Conservation (phyloP, 2,888 invertebrate species). For the Ochlodes sylvanus region DNA sequence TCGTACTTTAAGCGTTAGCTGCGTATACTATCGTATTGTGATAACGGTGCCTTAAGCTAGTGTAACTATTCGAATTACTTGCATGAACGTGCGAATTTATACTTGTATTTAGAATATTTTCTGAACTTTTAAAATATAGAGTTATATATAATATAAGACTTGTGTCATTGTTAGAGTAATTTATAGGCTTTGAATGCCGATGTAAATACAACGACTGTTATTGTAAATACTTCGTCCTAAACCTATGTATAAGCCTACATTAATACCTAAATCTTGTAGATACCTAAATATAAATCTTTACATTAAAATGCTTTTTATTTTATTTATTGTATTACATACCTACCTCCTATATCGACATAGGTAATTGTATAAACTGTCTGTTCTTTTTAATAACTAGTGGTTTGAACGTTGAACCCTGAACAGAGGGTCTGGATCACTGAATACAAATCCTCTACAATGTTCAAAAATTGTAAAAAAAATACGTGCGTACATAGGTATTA, state of each 20-base stretch:
- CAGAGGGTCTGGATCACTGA: no score
- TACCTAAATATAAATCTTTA: conserved; percentile 21
- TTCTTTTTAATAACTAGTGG: no score
- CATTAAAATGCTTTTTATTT: conserved; percentile 14
- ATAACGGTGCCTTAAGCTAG: conserved; percentile 68
- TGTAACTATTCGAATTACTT: conserved; percentile 17
- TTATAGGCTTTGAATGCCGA: background rate
- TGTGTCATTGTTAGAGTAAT: background rate
- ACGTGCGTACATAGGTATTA: no score
- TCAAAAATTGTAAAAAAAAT: no score
- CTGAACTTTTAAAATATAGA: conserved; percentile 14
- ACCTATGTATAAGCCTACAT: background rate
- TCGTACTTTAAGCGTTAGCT: conserved; percentile 44
- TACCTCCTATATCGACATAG: background rate
- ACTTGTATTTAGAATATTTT: conserved; percentile 15
- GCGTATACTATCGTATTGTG: conserved; percentile 56
- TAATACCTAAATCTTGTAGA: conserved; percentile 12
- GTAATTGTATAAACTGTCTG: no score
- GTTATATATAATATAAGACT: conserved; percentile 6
- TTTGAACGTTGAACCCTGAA: no score
- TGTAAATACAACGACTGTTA: conserved; percentile 28
- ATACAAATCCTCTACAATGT: no score
- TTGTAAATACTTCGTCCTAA: background rate
- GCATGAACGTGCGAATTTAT: conserved; percentile 4
- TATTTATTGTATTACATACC: background rate